Conservation (phyloP, 2,888 invertebrate species). For the Sipha maydis region DNA sequence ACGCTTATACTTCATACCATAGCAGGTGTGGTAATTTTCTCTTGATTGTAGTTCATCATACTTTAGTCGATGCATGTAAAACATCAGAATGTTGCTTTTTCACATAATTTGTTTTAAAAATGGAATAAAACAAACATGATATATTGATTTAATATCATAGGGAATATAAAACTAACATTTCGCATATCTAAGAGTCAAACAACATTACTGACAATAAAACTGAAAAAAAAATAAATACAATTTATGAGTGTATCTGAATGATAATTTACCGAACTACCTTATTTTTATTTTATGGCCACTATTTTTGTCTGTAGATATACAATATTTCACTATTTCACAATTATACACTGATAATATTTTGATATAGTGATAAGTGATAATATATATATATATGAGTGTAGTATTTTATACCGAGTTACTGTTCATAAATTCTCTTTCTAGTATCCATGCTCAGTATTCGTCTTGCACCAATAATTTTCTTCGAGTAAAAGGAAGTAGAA, state of each 20-base stretch:
- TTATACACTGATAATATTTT: too few relatives aligned
- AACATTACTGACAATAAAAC: not conserved
- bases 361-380: too few relatives aligned
- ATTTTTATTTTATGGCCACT: not conserved
- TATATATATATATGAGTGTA: too few relatives aligned
- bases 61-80: not conserved
- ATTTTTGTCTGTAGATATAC: not conserved
- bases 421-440: not conserved
- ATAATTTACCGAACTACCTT: not conserved
- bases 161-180: not conserved
- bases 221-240: not conserved
- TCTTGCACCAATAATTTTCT: conserved; percentile 1
- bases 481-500: conserved; percentile 16
- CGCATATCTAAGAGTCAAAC: not conserved
- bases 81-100: not conserved
- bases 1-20: not conserved
- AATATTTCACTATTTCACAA: not conserved
- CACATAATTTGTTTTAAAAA: not conserved
- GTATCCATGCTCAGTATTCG: not conserved
- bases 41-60: not conserved
- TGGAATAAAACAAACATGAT: not conserved
- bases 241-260: not conserved
- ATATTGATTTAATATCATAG: not conserved
- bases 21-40: not conserved
- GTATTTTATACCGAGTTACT: not conserved